Evolutionary conservation across 2,113 vertebrate genomes (phyloP), one percentile per base, ranked within the genome.

Genomic region (Oryzias melastigma): DNA sequence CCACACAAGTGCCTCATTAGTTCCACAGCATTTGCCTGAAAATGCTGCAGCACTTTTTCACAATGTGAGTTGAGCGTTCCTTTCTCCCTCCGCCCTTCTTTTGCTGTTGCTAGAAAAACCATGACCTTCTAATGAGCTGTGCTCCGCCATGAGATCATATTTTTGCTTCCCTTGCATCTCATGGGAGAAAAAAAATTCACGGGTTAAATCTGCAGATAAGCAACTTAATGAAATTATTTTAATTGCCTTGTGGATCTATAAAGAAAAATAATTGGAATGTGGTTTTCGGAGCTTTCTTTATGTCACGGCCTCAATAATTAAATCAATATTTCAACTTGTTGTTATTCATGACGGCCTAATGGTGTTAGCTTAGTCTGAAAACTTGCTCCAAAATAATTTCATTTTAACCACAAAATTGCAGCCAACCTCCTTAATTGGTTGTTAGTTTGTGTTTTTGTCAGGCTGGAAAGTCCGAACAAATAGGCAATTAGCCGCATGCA

Each of bases 311-410:
- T 56, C 75, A 52, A 52, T 85, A 86, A 87, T 86, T 85, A 78
- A 85, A 81, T 87, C 66, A 84, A 76, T 77, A 81, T 69, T 83
- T 63, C 73, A 73, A 78, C 43, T 58, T 73, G 71, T 79, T 85
- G 68, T 86, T 86, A 83, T 81, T 80, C 68, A 85, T 85, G 78
- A 60, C 65, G 60, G 69, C 52, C 42, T 71, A 78, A 77, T 81
- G 53, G 52, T 78, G 70, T 75, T 65, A 60, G 40, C 64, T 83
- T 66, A 61, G 41, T 78, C 62, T 86, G 82, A 83, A 71, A 84
- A 78, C 69, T 82, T 78, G 29, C 50, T 67, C 7, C 70, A 77
- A 75, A 49, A 78, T 69, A 40, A 81, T 79, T 82, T 20, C 58
- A 54, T 68, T 80, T 68, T 69, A 65, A 72, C 52, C 66, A 50